Conservation (phyloP, 2,113 vertebrate genomes). For the Heptranchias perlo region DNA sequence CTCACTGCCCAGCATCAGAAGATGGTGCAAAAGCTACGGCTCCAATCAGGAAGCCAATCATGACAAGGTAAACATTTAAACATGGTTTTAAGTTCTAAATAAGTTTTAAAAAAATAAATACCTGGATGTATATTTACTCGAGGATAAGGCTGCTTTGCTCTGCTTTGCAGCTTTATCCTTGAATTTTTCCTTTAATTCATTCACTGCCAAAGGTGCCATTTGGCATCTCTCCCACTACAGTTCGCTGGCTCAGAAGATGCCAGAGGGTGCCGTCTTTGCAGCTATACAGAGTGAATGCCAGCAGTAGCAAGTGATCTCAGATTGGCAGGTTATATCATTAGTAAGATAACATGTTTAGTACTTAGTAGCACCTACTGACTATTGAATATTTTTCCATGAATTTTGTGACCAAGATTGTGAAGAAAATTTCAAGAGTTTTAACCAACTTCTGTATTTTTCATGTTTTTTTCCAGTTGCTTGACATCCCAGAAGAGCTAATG, state of each 20-base stretch:
- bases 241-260: not conserved
- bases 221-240: not conserved
- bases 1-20: not conserved
- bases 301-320: not conserved
- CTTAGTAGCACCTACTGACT: not conserved
- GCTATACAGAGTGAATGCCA: not conserved
- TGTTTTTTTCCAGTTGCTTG: constrained; percentile 64
- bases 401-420: not conserved
- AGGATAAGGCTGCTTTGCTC: constrained; percentile 5
- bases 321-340: not conserved
- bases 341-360: not conserved
- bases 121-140: not conserved
- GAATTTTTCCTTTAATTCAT: not conserved
- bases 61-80: constrained; percentile 25
- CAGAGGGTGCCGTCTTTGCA: not conserved
- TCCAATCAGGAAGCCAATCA: constrained; percentile 3
- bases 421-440: not conserved
- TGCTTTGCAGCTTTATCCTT: not conserved
- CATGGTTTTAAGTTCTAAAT: not conserved
- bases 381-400: not conserved
- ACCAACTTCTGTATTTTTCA: not conserved
- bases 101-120: constrained; percentile 24
- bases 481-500: constrained; percentile 75
- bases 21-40: not conserved
- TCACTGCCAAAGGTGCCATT: constrained; percentile 16